phyloP scores from a whole-genome alignment of 2,113 vertebrate genomes.

The Ophthalmolycus amberensis region DNA sequence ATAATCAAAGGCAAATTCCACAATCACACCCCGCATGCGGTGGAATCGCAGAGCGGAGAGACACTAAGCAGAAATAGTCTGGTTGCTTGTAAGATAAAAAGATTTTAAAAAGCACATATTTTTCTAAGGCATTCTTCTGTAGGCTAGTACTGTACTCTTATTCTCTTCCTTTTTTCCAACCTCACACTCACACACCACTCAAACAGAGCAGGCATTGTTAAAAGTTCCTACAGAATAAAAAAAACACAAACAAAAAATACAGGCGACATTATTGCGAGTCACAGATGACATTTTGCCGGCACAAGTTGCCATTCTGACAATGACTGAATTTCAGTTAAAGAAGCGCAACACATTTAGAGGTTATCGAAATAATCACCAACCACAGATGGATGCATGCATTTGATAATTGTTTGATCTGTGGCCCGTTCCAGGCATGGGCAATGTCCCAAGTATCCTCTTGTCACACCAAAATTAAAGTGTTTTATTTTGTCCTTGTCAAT shows the following conservation, averaged over 20 bases:
- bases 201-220: conserved; percentile 8
- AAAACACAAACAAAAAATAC: background rate
- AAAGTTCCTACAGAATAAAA: background rate
- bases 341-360: background rate
- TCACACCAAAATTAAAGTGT: background rate
- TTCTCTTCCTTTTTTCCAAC: background rate
- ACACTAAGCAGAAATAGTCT: conserved; percentile 14
- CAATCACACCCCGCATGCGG: conserved; percentile 46
- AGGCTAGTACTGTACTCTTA: conserved; percentile 4
- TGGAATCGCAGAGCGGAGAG: conserved; percentile 21
- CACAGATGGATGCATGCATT: background rate
- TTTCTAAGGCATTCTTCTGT: conserved; percentile 17
- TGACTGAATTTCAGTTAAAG: conserved; percentile 14
- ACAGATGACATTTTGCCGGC: background rate
- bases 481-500: background rate
- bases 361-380: background rate
- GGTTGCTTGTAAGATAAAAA: conserved; percentile 28
- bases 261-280: background rate
- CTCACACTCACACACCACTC: background rate
- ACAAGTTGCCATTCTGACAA: background rate
- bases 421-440: background rate
- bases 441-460: background rate
- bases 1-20: conserved; percentile 66
- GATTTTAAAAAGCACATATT: conserved; percentile 42
- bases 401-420: conserved; percentile 1